A percentile compares a stretch with the other conserved stretches of the same genome.
Conservation (phyloP, 2,797 vertebrate species). For the Mormyrus proboscirostris region DNA sequence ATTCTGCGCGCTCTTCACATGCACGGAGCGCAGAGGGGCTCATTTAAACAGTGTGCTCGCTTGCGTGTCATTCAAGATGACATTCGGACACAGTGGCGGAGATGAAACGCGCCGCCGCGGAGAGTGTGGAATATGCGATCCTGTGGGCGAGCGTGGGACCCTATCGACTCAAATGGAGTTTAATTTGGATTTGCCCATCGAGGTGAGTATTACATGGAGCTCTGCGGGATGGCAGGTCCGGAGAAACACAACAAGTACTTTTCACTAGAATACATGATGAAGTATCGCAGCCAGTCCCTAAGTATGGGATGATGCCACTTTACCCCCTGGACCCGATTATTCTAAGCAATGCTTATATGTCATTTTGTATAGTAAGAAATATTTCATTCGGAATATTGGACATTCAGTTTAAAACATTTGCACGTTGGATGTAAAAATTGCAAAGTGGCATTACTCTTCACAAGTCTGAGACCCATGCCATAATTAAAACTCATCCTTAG, state of each 20-base stretch:
- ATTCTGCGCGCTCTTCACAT: background rate
- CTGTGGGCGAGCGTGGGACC: background rate
- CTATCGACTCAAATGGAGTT: background rate
- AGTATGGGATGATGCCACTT: conserved; percentile 8
- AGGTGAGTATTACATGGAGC: background rate
- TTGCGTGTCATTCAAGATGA: background rate
- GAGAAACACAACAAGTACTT: background rate
- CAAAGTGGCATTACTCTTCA: background rate
- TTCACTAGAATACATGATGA: background rate
- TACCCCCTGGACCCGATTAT: background rate
- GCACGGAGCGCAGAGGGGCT: background rate
- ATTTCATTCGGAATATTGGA: background rate
- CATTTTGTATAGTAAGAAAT: background rate
- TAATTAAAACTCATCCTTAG: background rate
- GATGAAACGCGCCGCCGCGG: background rate
- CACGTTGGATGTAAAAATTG: background rate
- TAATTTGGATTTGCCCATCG: background rate
- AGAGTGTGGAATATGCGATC: background rate
- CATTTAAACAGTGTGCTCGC: background rate
- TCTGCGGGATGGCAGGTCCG: background rate
- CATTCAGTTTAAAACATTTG: background rate
- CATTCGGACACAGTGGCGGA: background rate
- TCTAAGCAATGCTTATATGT: background rate
- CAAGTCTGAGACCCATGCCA: background rate
- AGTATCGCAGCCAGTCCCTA: background rate